These are phyloP conservation scores for Drosophila kambysellisi DNA, from an alignment of 2,888 invertebrate species.

Conservation along the genomic window DNA sequence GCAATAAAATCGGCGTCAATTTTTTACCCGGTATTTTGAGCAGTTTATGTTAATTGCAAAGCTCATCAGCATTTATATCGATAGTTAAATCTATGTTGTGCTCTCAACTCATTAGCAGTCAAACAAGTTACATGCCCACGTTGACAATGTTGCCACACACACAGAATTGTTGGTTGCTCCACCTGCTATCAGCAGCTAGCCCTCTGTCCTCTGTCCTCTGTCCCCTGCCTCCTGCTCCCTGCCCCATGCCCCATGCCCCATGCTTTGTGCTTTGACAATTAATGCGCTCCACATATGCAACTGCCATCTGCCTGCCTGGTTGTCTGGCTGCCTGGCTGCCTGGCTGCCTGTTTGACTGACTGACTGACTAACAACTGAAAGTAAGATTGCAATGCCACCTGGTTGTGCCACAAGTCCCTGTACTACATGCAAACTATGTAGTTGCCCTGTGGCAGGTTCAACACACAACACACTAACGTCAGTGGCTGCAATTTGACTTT, in stretches of 20 bases:
- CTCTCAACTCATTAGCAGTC: slow-evolving; percentile 33
- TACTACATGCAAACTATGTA: neutral
- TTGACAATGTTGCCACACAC: slow-evolving; percentile 25
- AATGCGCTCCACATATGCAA: slow-evolving; percentile 59
- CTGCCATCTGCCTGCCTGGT: slow-evolving; percentile 7
- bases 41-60: slow-evolving; percentile 1
- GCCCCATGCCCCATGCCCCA: neutral
- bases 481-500: slow-evolving; percentile 47
- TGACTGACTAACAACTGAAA: slow-evolving; percentile 56
- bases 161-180: slow-evolving; percentile 13
- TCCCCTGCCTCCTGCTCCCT: neutral
- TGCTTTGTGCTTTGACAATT: slow-evolving; percentile 44
- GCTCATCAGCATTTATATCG: neutral
- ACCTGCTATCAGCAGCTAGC: neutral
- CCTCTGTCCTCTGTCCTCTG: too few relatives aligned
- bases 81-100: neutral
- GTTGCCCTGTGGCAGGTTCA: slow-evolving; percentile 29
- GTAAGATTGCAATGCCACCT: slow-evolving; percentile 59
- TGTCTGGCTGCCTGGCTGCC: neutral
- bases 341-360: neutral
- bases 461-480: slow-evolving; percentile 9
- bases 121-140: slow-evolving; percentile 25
- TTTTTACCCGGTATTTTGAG: neutral
- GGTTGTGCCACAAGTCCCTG: slow-evolving; percentile 27
- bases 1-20: neutral